Base-by-base conservation (phyloP, 2,888 invertebrate species). In the Stegana nigrithorax region DNA sequence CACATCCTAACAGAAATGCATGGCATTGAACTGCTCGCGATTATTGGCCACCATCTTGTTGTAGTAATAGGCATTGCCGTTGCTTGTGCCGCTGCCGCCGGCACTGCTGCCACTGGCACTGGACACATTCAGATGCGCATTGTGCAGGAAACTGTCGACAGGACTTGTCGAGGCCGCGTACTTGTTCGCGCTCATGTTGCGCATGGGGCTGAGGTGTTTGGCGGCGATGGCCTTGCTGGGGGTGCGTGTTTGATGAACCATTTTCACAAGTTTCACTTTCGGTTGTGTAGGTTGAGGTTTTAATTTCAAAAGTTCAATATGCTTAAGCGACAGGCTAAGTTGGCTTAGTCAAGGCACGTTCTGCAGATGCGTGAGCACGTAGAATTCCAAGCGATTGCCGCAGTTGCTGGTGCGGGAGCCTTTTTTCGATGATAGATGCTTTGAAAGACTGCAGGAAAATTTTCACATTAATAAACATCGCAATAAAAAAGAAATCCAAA, bases 331-430 rank as follows among this genome's bases (percentile, higher is more conserved):
- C n/a, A 2, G 19, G 2, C 8, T 29, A 45, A 26, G 59, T 19
- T 29, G 14, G 14, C 8, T 7, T 14, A 57, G 60, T 91, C 93
- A 95, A 73, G 94, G 94, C 68, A 94, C 94, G 92, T 92, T 93
- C 85, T 94, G 93, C 57, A 94, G 87, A 83, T 91, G 92, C 56
- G 93, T 93, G 53, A 95, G 90, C 45, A 95, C 93, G 81, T 92
- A 89, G 84, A 93, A 90, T 89, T 95, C 94, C 86, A 94, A 87
- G 64, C 91, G 89, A 88, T 95, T 95, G 72, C 92, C 94, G 85
- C 93, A 90, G 87, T 94, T 94, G 73, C 93, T 94, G 72, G 91
- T 90, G 79, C 94, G 90, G 78, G 94, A 94, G 74, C 94, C 94
- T 92, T 89, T 94, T 92, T 91, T 90, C 65, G 93, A 92, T 81